Percentiles rank a stretch among this genome's conserved stretches.
Evolutionary conservation across 2,797 vertebrate genomes (phyloP).

Genomic region (Crypturellus tataupa): DNA sequence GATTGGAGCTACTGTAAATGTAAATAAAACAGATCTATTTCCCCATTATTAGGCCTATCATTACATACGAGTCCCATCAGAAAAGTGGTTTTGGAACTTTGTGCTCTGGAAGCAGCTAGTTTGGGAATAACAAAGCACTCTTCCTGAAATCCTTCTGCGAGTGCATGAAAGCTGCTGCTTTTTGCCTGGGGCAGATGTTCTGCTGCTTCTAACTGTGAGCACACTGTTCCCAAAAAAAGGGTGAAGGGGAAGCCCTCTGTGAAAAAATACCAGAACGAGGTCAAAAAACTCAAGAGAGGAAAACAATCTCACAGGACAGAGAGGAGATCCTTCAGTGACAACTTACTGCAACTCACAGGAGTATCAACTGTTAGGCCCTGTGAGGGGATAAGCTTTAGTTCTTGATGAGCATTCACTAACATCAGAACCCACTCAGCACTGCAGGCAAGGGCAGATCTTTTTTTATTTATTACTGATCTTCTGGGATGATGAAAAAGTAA

Average conservation of each 20-base stretch:
- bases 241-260: slow-evolving; percentile 11
- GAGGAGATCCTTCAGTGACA: not conserved
- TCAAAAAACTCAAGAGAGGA: not conserved
- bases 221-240: slow-evolving; percentile 14
- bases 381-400: not conserved
- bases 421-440: not conserved
- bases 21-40: slow-evolving; percentile 48
- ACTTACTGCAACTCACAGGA: not conserved
- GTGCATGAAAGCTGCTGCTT: slow-evolving; percentile 46
- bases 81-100: slow-evolving; percentile 32
- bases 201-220: slow-evolving; percentile 12
- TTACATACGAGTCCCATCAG: slow-evolving; percentile 5
- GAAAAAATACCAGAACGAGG: not conserved
- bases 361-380: not conserved
- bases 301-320: not conserved
- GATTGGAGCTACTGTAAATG: slow-evolving; percentile 1
- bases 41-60: not conserved
- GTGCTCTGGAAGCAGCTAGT: slow-evolving; percentile 20
- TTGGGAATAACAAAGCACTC: slow-evolving; percentile 49
- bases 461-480: not conserved
- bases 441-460: not conserved
- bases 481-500: not conserved
- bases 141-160: slow-evolving; percentile 53
- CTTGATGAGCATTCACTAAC: not conserved
- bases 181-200: slow-evolving; percentile 58